These are phyloP conservation scores for Beroe forskalii DNA, from an alignment of 37 sponge, comb jelly and placozoan genomes.

Conservation along the genomic window DNA sequence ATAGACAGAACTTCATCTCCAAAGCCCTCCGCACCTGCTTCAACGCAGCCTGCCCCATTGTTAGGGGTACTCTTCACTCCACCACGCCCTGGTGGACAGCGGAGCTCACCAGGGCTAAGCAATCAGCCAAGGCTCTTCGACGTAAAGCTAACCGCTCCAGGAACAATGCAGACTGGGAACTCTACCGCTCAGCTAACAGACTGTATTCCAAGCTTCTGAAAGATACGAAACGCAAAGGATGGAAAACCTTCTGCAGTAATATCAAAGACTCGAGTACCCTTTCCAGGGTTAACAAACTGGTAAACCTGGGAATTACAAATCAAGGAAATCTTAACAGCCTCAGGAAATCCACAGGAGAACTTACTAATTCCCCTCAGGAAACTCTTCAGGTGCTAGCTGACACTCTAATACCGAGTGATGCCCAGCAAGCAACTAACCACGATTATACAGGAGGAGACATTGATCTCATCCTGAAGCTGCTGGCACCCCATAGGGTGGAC, in stretches of 20 bases:
- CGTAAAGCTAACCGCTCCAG: conserved; percentile 13
- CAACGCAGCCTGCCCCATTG: background rate
- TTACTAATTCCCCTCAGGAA: background rate
- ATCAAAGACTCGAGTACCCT: background rate
- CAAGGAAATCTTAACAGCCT: conserved; percentile 21
- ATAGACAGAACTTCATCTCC: background rate
- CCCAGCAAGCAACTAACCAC: background rate
- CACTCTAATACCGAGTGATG: background rate
- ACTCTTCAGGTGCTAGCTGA: background rate
- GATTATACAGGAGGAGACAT: background rate
- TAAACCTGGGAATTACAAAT: background rate
- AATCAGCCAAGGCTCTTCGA: background rate
- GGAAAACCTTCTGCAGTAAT: background rate
- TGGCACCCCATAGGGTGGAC: background rate
- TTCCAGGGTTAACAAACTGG: background rate
- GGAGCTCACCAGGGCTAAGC: background rate
- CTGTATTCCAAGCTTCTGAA: background rate
- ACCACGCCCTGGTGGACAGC: background rate
- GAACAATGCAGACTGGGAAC: conserved; percentile 5
- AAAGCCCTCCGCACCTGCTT: background rate
- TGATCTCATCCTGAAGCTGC: background rate
- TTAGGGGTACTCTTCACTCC: background rate
- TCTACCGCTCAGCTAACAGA: background rate
- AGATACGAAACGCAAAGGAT: background rate
- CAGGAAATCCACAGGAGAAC: background rate